Conservation (phyloP, 2,888 invertebrate genomes). For the Melolontha melolontha region DNA sequence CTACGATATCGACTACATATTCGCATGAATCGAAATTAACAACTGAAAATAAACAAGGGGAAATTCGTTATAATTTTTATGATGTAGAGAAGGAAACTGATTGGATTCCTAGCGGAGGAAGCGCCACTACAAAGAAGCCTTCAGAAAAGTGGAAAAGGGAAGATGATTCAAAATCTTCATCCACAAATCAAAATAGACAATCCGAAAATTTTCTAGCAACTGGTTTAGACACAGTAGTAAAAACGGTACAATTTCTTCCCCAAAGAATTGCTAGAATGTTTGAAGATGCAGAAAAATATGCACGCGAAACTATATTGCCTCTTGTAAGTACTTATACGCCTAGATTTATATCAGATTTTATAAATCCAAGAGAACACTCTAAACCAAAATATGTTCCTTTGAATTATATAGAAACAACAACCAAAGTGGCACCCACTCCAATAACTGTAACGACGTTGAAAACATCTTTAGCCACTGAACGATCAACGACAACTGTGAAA, state of each 20-base stretch:
- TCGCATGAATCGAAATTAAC: slow-evolving; percentile 49
- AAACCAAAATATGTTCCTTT: slow-evolving; percentile 61
- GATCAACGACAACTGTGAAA: slow-evolving; percentile 12
- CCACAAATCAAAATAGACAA: slow-evolving; percentile 37
- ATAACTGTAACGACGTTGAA: neutral
- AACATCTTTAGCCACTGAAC: slow-evolving; percentile 12
- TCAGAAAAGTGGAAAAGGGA: slow-evolving; percentile 61
- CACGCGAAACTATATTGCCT: slow-evolving; percentile 80
- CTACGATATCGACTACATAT: slow-evolving; percentile 23
- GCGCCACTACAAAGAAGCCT: slow-evolving; percentile 35
- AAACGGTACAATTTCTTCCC: slow-evolving; percentile 84
- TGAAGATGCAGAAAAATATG: slow-evolving; percentile 85
- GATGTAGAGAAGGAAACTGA: slow-evolving; percentile 62
- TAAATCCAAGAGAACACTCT: slow-evolving; percentile 49
- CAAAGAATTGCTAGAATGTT: slow-evolving; percentile 82
- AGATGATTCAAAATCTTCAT: slow-evolving; percentile 55
- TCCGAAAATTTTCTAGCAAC: slow-evolving; percentile 49
- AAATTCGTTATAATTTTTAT: slow-evolving; percentile 57
- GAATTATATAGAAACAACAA: slow-evolving; percentile 56
- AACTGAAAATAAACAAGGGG: slow-evolving; percentile 59
- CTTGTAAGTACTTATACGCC: slow-evolving; percentile 85
- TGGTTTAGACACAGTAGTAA: slow-evolving; percentile 60
- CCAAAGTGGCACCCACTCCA: slow-evolving; percentile 5
- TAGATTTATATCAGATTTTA: slow-evolving; percentile 69
- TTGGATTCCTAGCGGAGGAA: slow-evolving; percentile 45